phyloP scores from a whole-genome alignment of 2,888 invertebrate species.

The Nasonovia ribisnigri region DNA sequence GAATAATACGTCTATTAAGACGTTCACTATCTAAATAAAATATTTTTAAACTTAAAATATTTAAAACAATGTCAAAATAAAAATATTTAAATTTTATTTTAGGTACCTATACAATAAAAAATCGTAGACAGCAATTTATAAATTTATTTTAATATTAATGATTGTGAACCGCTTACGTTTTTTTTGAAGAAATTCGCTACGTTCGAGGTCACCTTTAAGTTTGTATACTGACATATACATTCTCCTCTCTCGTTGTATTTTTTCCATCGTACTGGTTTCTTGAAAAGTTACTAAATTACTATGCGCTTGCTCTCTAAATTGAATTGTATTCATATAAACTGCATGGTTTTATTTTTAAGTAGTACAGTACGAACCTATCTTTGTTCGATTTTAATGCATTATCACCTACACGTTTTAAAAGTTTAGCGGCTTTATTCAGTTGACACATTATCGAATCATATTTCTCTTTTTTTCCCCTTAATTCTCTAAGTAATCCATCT shows the following conservation, averaged over 20 bases:
- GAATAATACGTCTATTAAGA: background rate
- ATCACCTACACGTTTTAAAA: background rate
- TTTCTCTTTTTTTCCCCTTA: background rate
- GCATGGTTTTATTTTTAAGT: background rate
- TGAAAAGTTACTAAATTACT: background rate
- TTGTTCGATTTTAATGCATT: background rate
- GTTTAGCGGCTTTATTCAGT: background rate
- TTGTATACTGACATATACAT: background rate
- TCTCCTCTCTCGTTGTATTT: background rate
- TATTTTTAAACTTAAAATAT: no score
- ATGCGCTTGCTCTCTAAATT: background rate
- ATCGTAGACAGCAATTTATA: background rate
- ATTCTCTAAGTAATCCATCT: background rate
- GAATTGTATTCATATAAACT: background rate
- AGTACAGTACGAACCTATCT: background rate
- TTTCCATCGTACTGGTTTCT: background rate
- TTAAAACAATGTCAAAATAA: no score
- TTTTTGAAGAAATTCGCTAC: background rate
- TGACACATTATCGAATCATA: constrained; percentile 11
- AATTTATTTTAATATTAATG: background rate
- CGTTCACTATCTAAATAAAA: background rate
- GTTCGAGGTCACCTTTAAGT: background rate
- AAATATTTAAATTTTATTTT: background rate
- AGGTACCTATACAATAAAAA: background rate
- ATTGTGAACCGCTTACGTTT: background rate